phyloP scores from a whole-genome alignment of 2,113 vertebrate species.

The Beaufortia kweichowensis region DNA sequence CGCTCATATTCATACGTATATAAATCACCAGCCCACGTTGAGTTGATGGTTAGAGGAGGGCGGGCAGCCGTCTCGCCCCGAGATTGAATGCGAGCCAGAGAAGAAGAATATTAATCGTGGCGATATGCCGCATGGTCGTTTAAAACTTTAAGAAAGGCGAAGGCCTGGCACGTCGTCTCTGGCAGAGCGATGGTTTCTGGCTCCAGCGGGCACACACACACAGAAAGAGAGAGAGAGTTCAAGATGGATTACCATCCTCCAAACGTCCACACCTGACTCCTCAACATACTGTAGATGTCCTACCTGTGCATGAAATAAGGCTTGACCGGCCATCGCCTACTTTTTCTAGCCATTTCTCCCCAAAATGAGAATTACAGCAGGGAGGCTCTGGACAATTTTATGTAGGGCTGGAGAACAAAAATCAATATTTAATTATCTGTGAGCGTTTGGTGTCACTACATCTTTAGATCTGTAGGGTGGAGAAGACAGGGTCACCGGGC shows the following conservation, averaged over 20 bases:
- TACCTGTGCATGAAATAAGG: constrained; percentile 55
- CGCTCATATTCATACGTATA: constrained; percentile 26
- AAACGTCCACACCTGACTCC: constrained; percentile 26
- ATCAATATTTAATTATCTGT: constrained; percentile 99
- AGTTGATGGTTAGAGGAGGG: constrained; percentile 7
- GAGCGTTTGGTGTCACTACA: constrained; percentile 99
- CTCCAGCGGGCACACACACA: constrained; percentile 16
- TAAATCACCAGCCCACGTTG: constrained; percentile 31
- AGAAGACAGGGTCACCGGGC: constrained; percentile 56
- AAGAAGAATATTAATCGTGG: constrained; percentile 30
- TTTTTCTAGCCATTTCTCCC: constrained; percentile 55
- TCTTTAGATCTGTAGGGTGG: constrained; percentile 91
- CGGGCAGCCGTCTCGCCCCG: not conserved
- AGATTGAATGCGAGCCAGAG: constrained; percentile 25
- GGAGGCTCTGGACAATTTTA: constrained; percentile 99
- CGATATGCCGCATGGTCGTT: constrained; percentile 35
- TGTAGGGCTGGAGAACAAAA: constrained; percentile 99
- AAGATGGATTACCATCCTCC: constrained; percentile 33
- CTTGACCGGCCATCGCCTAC: constrained; percentile 50
- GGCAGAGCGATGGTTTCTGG: constrained; percentile 32
- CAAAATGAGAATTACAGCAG: constrained; percentile 90
- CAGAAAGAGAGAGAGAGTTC: not conserved
- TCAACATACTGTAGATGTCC: constrained; percentile 50
- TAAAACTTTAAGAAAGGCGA: constrained; percentile 29
- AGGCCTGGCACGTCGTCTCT: constrained; percentile 23